phyloP scores from a whole-genome alignment of 37 sponge, comb jelly and placozoan species.

The Mnemiopsis leidyi region DNA sequence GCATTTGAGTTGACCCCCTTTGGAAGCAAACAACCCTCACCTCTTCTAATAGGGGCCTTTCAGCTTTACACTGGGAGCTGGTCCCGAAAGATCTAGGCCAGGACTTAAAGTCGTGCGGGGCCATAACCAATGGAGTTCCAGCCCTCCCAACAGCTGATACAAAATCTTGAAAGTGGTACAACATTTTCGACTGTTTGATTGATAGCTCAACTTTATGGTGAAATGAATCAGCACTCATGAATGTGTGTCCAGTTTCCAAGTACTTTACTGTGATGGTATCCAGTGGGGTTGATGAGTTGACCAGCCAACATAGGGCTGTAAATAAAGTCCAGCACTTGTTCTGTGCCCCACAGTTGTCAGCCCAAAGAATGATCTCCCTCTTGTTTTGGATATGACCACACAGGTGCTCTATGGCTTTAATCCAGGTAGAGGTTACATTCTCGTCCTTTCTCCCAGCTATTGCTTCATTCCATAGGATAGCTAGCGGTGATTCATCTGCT shows the following conservation, averaged over 20 bases:
- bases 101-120: background rate
- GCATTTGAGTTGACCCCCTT: background rate
- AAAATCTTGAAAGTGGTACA: background rate
- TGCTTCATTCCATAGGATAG: background rate
- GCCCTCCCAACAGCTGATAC: background rate
- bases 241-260: background rate
- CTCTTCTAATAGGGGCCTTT: background rate
- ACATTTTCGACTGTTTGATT: background rate
- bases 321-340: slow-evolving; percentile 5
- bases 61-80: background rate
- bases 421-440: background rate
- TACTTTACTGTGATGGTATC: slow-evolving; percentile 29
- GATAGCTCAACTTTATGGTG: slow-evolving; percentile 1
- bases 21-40: slow-evolving; percentile 10
- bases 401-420: background rate
- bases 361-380: background rate
- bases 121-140: background rate
- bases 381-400: background rate
- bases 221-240: slow-evolving; percentile 20
- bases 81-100: slow-evolving; percentile 8
- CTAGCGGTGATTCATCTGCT: background rate
- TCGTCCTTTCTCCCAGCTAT: slow-evolving; percentile 17
- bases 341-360: background rate
- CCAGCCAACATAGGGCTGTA: background rate
- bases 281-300: background rate